Evolutionary conservation across 2,113 vertebrate genomes (phyloP), one percentile per base, ranked within the genome.

Genomic region (Dipodomys spectabilis): DNA sequence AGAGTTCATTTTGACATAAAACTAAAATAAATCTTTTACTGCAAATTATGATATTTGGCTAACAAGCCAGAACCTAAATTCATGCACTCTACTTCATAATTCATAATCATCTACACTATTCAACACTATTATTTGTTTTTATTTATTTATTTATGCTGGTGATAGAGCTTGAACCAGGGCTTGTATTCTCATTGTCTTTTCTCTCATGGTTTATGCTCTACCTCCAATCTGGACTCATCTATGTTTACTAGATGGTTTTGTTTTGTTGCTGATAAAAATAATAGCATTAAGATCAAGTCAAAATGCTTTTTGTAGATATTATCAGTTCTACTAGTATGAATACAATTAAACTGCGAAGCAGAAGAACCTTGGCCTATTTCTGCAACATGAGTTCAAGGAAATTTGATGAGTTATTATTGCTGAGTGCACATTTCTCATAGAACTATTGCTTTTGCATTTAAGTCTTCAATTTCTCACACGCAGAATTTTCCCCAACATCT

Each of bases 21-120:
- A 90, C 90, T 71, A 82, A 72, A 93, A 88, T 30, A n/a, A 64
- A 71, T 57, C 11, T 79, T 80, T 2, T 84, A 69, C 39, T 32
- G 74, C 82, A 35, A 86, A 78, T 25, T 84, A 71, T 71, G 49
- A 69, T n/a, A 12, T 53, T 69, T 53, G 28, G 22, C 0, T 32
- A 28, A 86, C 15, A 35, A 45, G 30, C 10, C 1, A 67, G 3
- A 92, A 78, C 5, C 67, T 57, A 94, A 92, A 68, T 60, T 2
- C 6, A 69, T 62, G 0, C 2, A 75, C 7, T 30, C 0, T 39
- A 75, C 82, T 79, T 93, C 25, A 20, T 88, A 11, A 4, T 62
- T 23, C 53, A 16, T 57, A 57, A 16, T 57, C 53, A 73, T 15
- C 7, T 19, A 1, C 8, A 89, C 11, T 64, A 13, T 15, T 93